phyloP scores from a whole-genome alignment of 2,888 invertebrate genomes.

The Onchidella celtica region DNA sequence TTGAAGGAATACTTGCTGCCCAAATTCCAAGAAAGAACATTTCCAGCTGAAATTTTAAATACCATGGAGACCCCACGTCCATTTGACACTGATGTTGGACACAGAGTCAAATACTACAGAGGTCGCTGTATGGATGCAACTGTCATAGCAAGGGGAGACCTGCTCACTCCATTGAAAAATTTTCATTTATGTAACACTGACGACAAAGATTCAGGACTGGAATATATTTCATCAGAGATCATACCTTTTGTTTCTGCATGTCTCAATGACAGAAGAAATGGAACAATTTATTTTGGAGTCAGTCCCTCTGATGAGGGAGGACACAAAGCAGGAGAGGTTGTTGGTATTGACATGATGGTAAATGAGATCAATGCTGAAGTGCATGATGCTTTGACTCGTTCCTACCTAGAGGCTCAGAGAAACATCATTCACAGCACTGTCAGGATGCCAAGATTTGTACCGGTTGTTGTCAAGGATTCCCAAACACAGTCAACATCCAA shows the following conservation, averaged over 20 bases:
- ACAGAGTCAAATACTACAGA: slow-evolving; percentile 31
- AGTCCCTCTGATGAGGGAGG: neutral
- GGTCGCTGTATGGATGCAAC: slow-evolving; percentile 24
- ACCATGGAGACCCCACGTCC: slow-evolving; percentile 7
- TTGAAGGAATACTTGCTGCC: slow-evolving; percentile 25
- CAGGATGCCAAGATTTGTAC: slow-evolving; percentile 56
- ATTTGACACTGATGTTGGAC: slow-evolving; percentile 30
- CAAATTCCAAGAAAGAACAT: neutral
- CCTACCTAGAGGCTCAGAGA: slow-evolving; percentile 50
- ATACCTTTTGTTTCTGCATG: slow-evolving; percentile 52
- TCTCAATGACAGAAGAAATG: slow-evolving; percentile 51
- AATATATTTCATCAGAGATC: slow-evolving; percentile 37
- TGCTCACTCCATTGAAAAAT: slow-evolving; percentile 30
- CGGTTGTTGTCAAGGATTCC: slow-evolving; percentile 38
- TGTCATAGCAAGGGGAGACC: slow-evolving; percentile 21
- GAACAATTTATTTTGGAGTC: slow-evolving; percentile 56
- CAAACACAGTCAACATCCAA: neutral
- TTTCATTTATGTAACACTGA: slow-evolving; percentile 22
- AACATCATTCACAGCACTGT: slow-evolving; percentile 55
- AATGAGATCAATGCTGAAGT: slow-evolving; percentile 43
- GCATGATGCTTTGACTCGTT: slow-evolving; percentile 37
- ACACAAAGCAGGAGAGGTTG: slow-evolving; percentile 52
- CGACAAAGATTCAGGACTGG: neutral
- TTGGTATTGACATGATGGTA: slow-evolving; percentile 53
- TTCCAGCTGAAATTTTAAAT: slow-evolving; percentile 17